A percentile compares a stretch with the other conserved stretches of the same genome.
Evolutionary conservation across 2,797 vertebrate species (phyloP).

Genomic region (Anguilla marmorata): DNA sequence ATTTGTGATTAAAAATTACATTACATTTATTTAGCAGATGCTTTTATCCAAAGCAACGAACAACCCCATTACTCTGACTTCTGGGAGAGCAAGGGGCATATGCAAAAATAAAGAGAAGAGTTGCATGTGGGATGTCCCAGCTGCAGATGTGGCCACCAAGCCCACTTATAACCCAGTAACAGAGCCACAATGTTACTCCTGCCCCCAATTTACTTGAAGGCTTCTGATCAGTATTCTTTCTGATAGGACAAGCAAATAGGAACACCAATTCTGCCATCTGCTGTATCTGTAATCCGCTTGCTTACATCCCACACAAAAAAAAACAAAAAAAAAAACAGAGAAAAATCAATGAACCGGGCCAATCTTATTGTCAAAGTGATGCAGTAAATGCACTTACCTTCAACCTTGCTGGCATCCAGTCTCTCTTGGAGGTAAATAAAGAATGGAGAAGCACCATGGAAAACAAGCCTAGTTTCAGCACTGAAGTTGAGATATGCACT

Average conservation of each 20-base stretch:
- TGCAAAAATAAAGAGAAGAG: conserved; percentile 26
- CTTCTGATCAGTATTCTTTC: conserved; percentile 57
- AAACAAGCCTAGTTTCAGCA: conserved; percentile 45
- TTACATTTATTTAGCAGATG: no score
- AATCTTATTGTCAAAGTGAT: conserved; percentile 63
- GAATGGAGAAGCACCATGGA: conserved; percentile 43
- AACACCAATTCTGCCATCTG: conserved; percentile 67
- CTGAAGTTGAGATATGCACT: conserved; percentile 43
- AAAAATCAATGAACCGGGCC: conserved; percentile 67
- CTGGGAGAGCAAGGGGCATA: background rate
- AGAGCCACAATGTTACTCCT: conserved; percentile 56
- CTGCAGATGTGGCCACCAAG: conserved; percentile 61
- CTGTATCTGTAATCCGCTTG: conserved; percentile 50
- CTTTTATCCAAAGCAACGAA: no score
- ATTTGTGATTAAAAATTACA: background rate
- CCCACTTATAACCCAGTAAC: conserved; percentile 41
- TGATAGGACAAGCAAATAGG: conserved; percentile 56
- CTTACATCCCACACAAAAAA: conserved; percentile 18
- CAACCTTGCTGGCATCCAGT: conserved; percentile 52
- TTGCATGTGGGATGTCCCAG: conserved; percentile 55
- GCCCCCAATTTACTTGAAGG: conserved; percentile 53
- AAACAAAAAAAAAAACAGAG: conserved; percentile 25
- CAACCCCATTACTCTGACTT: background rate
- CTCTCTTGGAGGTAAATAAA: conserved; percentile 53
- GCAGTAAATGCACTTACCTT: conserved; percentile 75